Percentiles rank a stretch among this genome's conserved stretches.
Evolutionary conservation across 2,888 invertebrate species (phyloP).

Genomic region (Drosophila paramelanica): DNA sequence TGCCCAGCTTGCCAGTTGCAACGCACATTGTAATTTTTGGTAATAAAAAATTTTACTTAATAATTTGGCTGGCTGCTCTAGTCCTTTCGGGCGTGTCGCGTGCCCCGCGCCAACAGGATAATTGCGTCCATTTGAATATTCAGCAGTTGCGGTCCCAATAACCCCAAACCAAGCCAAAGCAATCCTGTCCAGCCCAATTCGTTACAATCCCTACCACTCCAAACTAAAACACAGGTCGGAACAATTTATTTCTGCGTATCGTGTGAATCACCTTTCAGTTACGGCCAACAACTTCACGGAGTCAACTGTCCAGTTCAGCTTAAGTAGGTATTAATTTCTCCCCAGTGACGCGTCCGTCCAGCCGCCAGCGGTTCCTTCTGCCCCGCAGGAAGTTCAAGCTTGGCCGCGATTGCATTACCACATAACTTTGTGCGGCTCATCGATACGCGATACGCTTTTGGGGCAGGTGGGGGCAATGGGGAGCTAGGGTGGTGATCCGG

Average conservation of each 20-base stretch:
- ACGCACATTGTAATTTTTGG: conserved; percentile 80
- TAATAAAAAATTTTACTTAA: conserved; percentile 76
- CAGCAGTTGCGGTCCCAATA: conserved; percentile 30
- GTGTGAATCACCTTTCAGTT: conserved; percentile 66
- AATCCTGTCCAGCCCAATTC: background rate
- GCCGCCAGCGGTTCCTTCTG: conserved; percentile 1
- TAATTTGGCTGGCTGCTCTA: conserved; percentile 62
- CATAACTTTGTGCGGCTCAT: conserved; percentile 60
- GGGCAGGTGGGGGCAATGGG: background rate
- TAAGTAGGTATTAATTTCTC: conserved; percentile 83
- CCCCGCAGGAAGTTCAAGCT: conserved; percentile 16
- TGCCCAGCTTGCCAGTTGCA: conserved; percentile 42
- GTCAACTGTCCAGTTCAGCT: conserved; percentile 73
- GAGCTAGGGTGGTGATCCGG: conserved; percentile 20
- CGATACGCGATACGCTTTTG: conserved; percentile 39
- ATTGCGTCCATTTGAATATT: conserved; percentile 70
- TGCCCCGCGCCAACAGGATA: conserved; percentile 49
- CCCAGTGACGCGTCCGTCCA: conserved; percentile 55
- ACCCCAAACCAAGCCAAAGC: background rate
- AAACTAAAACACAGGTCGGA: conserved; percentile 11
- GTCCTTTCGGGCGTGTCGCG: conserved; percentile 47
- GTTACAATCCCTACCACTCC: conserved; percentile 4
- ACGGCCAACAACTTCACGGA: conserved; percentile 35
- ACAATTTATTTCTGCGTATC: conserved; percentile 53
- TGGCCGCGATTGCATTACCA: conserved; percentile 70